A percentile compares a stretch with the other conserved stretches of the same genome.
Conservation (phyloP, 2,888 invertebrate genomes). For the Iphiclides podalirius region DNA sequence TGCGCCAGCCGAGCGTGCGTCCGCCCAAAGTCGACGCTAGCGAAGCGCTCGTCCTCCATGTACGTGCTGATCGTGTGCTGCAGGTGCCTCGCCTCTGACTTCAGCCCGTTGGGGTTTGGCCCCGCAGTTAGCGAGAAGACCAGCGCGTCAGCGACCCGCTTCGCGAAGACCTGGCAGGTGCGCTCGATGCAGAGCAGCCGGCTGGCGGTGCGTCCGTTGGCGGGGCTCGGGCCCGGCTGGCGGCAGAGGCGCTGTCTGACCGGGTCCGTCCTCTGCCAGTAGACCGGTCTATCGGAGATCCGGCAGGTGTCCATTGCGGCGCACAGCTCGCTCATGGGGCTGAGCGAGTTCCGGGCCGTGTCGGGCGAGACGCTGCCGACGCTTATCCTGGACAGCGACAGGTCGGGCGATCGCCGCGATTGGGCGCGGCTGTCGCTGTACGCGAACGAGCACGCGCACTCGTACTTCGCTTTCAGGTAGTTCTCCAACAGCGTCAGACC, state of each 20-base stretch:
- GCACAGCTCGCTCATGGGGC: conserved; percentile 82
- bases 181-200: conserved; percentile 66
- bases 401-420: conserved; percentile 44
- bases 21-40: conserved; percentile 81
- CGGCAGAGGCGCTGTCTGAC: conserved; percentile 54
- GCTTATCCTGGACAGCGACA: conserved; percentile 57
- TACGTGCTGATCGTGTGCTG: conserved; percentile 84
- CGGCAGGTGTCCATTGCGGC: conserved; percentile 78
- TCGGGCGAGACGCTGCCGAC: conserved; percentile 42
- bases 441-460: conserved; percentile 59
- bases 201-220: conserved; percentile 65
- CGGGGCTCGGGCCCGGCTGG: conserved; percentile 41
- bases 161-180: conserved; percentile 83
- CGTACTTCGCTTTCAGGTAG: conserved; percentile 82
- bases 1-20: conserved; percentile 84
- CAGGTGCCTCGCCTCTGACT: conserved; percentile 84
- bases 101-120: conserved; percentile 79
- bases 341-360: conserved; percentile 48
- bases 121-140: conserved; percentile 78
- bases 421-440: conserved; percentile 59
- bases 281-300: conserved; percentile 57
- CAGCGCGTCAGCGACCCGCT: conserved; percentile 83
- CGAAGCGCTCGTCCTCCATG: conserved; percentile 84
- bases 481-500: conserved; percentile 88
- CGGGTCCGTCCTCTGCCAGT: conserved; percentile 60